phyloP scores from a whole-genome alignment of 2,797 vertebrate genomes.

The Neoniphon sammara region DNA sequence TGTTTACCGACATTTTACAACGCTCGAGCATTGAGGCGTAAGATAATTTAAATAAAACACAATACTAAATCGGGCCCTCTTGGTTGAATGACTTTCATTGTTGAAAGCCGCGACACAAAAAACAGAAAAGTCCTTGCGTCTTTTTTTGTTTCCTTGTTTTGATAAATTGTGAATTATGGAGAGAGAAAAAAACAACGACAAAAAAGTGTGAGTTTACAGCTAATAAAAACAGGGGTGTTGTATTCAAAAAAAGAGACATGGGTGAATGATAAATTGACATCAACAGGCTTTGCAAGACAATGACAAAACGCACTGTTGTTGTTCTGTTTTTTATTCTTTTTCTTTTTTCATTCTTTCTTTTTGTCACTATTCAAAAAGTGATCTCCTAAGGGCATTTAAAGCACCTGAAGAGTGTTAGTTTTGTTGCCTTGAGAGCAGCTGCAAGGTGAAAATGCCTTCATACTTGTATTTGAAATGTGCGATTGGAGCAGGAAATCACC shows the following conservation, averaged over 20 bases:
- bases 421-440: conserved; percentile 63
- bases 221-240: conserved; percentile 17
- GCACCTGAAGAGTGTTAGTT: conserved; percentile 12
- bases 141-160: conserved; percentile 22
- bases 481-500: neutral
- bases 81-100: conserved; percentile 21
- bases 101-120: conserved; percentile 22
- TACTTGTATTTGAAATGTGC: neutral
- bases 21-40: conserved; percentile 13
- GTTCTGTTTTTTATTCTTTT: neutral
- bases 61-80: conserved; percentile 20
- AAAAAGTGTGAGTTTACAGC: conserved; percentile 11
- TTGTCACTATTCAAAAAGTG: conserved; percentile 8
- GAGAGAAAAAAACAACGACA: too few relatives aligned
- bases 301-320: neutral
- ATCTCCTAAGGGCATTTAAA: conserved; percentile 15
- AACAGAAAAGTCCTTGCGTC: conserved; percentile 28
- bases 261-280: conserved; percentile 34
- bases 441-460: conserved; percentile 18
- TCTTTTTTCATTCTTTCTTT: neutral
- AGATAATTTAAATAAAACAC: conserved; percentile 37
- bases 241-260: conserved; percentile 20
- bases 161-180: conserved; percentile 17
- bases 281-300: conserved; percentile 32
- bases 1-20: neutral